Evolutionary conservation across 2,888 invertebrate genomes (phyloP).

Genomic region (Tolmerus cingulatus): DNA sequence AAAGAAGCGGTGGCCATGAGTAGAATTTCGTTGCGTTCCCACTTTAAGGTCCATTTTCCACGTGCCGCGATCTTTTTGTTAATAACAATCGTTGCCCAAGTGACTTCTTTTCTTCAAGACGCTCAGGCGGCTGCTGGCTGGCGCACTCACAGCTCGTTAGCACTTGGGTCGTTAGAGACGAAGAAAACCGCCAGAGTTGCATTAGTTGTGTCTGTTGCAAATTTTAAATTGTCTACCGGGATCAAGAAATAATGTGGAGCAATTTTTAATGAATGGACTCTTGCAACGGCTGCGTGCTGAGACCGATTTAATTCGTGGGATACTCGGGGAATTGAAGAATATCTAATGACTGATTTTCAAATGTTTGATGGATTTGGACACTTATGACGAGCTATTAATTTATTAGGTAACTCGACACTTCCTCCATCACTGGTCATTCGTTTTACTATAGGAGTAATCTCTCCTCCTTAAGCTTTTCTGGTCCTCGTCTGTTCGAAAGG

Average conservation of each 20-base stretch:
- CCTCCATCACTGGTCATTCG: neutral
- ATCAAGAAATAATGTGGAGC: neutral
- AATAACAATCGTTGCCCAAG: neutral
- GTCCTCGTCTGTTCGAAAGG: neutral
- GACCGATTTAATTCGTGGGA: neutral
- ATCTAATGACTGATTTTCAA: neutral
- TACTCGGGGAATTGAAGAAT: neutral
- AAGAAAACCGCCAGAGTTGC: neutral
- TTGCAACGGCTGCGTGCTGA: neutral
- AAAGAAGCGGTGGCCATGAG: constrained; percentile 16
- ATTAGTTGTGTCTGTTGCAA: constrained; percentile 15
- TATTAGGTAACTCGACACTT: neutral
- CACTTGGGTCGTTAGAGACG: constrained; percentile 5
- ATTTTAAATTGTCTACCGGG: neutral
- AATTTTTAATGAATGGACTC: neutral
- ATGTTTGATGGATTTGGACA: neutral
- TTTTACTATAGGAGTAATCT: neutral
- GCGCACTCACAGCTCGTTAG: neutral
- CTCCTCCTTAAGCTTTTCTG: neutral
- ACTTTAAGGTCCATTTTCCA: constrained; percentile 23
- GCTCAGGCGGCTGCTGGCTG: neutral
- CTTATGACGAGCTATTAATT: neutral
- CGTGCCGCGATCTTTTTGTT: neutral
- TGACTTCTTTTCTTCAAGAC: neutral
- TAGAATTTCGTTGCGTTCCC: constrained; percentile 31